These are phyloP conservation scores for Atherinomorus stipes DNA, from an alignment of 2,113 vertebrate species.

Conservation along the genomic window DNA sequence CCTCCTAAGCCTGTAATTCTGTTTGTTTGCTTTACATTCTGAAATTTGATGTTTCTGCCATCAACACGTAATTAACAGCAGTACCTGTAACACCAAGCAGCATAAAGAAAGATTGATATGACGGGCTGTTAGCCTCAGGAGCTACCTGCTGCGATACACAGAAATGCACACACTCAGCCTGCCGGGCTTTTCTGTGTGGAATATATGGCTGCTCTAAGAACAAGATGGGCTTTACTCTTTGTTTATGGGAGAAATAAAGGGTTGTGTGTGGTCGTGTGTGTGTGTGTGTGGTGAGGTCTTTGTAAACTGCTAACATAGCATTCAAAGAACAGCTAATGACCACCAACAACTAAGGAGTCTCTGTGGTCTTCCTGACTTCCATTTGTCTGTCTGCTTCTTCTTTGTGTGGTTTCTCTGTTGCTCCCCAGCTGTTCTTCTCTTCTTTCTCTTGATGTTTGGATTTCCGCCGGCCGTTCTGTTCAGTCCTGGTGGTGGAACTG, in stretches of 20 bases:
- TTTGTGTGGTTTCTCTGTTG: neutral
- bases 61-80: neutral
- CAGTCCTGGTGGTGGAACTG: no score
- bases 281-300: constrained; percentile 15
- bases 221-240: constrained; percentile 45
- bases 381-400: neutral
- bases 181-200: constrained; percentile 50
- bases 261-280: no score
- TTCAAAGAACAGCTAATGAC: constrained; percentile 63
- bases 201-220: constrained; percentile 63
- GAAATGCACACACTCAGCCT: constrained; percentile 12
- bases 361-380: constrained; percentile 1
- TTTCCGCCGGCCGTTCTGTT: neutral
- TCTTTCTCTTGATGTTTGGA: neutral
- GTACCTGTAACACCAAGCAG: neutral
- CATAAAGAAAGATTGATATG: neutral
- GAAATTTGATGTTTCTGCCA: neutral
- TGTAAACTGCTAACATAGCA: constrained; percentile 65
- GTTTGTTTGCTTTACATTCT: no score
- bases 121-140: neutral
- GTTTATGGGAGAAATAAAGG: constrained; percentile 77
- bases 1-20: no score
- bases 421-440: neutral
- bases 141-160: neutral
- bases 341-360: constrained; percentile 3